Evolutionary conservation across 2,888 invertebrate species (phyloP).

Genomic region (Eubasilissa splendida): DNA sequence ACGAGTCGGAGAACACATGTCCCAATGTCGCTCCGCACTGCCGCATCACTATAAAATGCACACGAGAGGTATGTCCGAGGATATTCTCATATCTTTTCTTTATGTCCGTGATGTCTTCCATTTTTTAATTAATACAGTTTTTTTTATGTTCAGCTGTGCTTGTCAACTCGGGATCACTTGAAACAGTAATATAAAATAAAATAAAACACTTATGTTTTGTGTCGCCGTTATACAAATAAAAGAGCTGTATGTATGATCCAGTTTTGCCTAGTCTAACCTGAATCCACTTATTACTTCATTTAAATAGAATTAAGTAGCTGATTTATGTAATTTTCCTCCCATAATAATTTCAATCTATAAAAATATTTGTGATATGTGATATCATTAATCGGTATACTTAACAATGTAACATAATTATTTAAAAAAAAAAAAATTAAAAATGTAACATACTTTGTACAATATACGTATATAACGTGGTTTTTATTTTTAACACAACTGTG

Average conservation of each 20-base stretch:
- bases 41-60: slow-evolving; percentile 93
- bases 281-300: too few relatives aligned
- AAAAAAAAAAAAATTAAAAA: too few relatives aligned
- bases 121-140: not conserved
- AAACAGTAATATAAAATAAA: not conserved
- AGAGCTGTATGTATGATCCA: too few relatives aligned
- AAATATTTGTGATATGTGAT: too few relatives aligned
- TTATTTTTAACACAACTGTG: too few relatives aligned
- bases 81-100: slow-evolving; percentile 11
- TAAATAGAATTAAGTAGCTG: too few relatives aligned
- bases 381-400: too few relatives aligned
- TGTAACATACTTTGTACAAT: too few relatives aligned
- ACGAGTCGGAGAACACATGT: slow-evolving; percentile 63
- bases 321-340: not conserved
- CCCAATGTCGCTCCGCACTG: slow-evolving; percentile 84
- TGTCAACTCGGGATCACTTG: not conserved
- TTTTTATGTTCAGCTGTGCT: not conserved
- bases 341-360: not conserved
- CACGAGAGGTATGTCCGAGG: slow-evolving; percentile 81
- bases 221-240: too few relatives aligned
- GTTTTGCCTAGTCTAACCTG: too few relatives aligned
- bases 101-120: not conserved
- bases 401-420: too few relatives aligned
- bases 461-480: too few relatives aligned
- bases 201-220: not conserved